These are phyloP conservation scores for Pomatostomus ruficeps DNA, from an alignment of 2,113 vertebrate genomes.

Conservation along the genomic window DNA sequence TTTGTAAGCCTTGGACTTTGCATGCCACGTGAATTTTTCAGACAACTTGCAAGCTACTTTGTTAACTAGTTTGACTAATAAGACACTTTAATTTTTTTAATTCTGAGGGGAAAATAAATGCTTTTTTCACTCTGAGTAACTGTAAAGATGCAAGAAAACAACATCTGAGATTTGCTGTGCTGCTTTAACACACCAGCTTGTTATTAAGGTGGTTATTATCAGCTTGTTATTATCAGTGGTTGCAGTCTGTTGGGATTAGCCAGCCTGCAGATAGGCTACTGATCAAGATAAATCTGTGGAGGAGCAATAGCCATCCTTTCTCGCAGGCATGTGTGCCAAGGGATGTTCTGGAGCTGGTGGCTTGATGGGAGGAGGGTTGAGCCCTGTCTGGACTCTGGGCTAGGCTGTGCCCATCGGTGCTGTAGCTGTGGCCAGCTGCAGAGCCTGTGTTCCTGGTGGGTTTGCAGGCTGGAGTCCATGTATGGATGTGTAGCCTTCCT, in stretches of 20 bases:
- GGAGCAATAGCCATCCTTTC: not conserved
- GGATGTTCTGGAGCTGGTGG: not conserved
- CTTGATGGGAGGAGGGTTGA: not conserved
- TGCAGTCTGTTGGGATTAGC: not conserved
- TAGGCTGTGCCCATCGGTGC: not conserved
- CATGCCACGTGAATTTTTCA: not conserved
- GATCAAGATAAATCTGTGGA: not conserved
- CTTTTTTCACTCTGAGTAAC: not conserved
- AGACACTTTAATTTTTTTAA: not conserved
- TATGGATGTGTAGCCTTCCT: not conserved
- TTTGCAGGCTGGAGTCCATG: not conserved
- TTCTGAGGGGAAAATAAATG: not conserved
- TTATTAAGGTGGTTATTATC: not conserved
- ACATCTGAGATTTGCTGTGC: not conserved
- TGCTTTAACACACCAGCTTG: not conserved
- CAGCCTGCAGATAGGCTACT: not conserved
- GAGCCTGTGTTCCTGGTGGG: not conserved
- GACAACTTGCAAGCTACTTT: not conserved
- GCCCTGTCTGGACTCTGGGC: rapidly evolving
- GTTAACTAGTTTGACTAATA: not conserved
- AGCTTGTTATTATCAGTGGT: not conserved
- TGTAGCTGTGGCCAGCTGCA: not conserved
- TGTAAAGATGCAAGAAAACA: not conserved
- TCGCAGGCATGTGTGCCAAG: not conserved
- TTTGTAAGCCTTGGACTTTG: not conserved